Base-by-base conservation (phyloP, 2,888 invertebrate species). In the Chrysodeixis includens region DNA sequence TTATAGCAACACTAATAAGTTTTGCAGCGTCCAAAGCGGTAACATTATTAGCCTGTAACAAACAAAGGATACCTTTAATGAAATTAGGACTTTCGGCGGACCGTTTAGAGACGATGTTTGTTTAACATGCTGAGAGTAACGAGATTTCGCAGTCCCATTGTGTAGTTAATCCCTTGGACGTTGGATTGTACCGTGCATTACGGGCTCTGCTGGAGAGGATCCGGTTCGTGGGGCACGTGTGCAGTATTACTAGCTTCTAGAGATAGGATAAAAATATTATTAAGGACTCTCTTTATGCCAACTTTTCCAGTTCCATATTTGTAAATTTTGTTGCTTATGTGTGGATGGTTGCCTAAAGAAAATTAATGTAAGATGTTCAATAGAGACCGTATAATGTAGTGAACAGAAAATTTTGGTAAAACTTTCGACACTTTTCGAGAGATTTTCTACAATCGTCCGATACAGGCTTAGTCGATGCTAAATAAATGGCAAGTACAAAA, bases 151-250 rank as follows among this genome's bases (percentile, higher is more conserved):
- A 64, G 66, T 74, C 62, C 62, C 64, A 77, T 78, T 79, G 75
- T 76, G 69, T 80, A 70, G 74, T 26, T 74, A 83, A 82, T 76
- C 74, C 69, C 61, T 71, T 69, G 61, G 65, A 56, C 61, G 68
- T 55, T 56, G 66, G 49, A 77, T 77, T 69, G 65, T 72, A 70
- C 66, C 64, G 71, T 70, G 68, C 69, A 62, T 58, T 70, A 71
- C 67, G 70, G 62, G 74, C 71, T 80, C 71, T 67, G 56, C 60
- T 58, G 51, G 56, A 20, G 16, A 58, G 54, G 40, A 62, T 66
- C 63, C 67, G 60, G 66, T 56, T 68, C 68, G 60, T 60, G 49
- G 61, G 46, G 68, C 56, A 68, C 62, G 59, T 66, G 66, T 74
- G 52, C 35, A 20, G 46, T 18, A 18, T 49, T 49, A 10, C 10